Conservation (phyloP, 2,797 vertebrate genomes). For the Melopsittacus undulatus region DNA sequence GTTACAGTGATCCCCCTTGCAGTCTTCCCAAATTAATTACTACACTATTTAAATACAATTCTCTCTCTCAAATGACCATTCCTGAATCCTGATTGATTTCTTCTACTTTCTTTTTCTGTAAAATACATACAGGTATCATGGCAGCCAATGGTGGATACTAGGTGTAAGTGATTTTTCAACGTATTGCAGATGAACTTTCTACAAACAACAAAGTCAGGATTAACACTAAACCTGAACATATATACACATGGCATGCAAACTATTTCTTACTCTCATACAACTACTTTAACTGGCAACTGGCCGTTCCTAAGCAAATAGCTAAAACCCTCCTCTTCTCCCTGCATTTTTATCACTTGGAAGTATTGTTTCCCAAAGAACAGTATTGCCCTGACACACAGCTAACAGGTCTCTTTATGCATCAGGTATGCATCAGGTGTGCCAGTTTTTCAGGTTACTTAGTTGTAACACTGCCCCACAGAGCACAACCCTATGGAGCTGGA, state of each 20-base stretch:
- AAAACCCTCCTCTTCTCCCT: not conserved
- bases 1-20: not conserved
- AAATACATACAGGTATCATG: not conserved
- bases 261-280: not conserved
- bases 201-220: not conserved
- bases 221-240: not conserved
- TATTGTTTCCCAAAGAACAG: not conserved
- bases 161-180: not conserved
- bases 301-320: not conserved
- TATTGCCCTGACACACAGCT: too few species aligned
- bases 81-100: not conserved
- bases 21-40: not conserved
- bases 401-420: not conserved
- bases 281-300: not conserved
- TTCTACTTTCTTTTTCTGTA: not conserved
- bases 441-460: not conserved
- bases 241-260: rapidly evolving
- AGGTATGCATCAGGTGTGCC: not conserved
- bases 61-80: not conserved
- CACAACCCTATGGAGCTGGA: not conserved
- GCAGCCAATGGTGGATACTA: not conserved
- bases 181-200: not conserved
- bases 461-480: rapidly evolving
- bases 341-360: not conserved
- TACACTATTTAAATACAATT: not conserved